A percentile compares a stretch with the other conserved stretches of the same genome.
These are phyloP conservation scores for Matsumyia berberina DNA, from an alignment of 2,888 invertebrate species.

Conservation along the genomic window DNA sequence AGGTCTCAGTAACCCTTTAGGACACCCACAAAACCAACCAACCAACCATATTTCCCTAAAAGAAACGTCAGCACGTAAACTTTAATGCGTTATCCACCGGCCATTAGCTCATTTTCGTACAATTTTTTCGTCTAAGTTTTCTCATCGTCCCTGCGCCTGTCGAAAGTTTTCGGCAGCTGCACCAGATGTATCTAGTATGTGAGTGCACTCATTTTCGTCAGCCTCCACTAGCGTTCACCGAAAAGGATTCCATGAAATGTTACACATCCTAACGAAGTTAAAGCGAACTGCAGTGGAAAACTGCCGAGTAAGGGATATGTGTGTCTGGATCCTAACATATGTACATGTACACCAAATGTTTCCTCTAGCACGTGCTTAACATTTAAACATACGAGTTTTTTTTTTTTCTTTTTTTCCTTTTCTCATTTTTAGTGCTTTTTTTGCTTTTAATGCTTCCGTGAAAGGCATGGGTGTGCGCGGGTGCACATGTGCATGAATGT, in stretches of 20 bases:
- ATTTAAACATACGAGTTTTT: constrained; percentile 51
- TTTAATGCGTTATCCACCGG: constrained; percentile 44
- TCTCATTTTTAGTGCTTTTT: constrained; percentile 1
- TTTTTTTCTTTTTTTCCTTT: background rate
- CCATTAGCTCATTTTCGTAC: constrained; percentile 42
- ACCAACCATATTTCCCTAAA: background rate
- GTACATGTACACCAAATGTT: constrained; percentile 35
- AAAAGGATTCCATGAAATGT: constrained; percentile 52
- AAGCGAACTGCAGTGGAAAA: constrained; percentile 30
- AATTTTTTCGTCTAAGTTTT: constrained; percentile 6
- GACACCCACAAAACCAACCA: no score
- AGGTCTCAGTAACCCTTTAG: no score
- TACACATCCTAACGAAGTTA: constrained; percentile 69
- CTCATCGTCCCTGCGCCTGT: constrained; percentile 2
- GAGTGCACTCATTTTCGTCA: constrained; percentile 49
- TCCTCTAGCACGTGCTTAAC: constrained; percentile 67
- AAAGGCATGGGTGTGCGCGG: background rate
- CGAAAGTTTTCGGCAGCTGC: constrained; percentile 26
- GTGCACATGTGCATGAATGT: constrained; percentile 25
- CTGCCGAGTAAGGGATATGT: constrained; percentile 12
- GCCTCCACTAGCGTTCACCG: constrained; percentile 10
- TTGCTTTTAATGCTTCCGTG: constrained; percentile 9
- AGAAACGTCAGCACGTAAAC: constrained; percentile 4
- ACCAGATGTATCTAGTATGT: constrained; percentile 22
- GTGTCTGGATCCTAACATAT: background rate